A percentile compares a stretch with the other conserved stretches of the same genome.
Evolutionary conservation across 2,797 vertebrate species (phyloP).

Genomic region (Diplodus puntazzo): DNA sequence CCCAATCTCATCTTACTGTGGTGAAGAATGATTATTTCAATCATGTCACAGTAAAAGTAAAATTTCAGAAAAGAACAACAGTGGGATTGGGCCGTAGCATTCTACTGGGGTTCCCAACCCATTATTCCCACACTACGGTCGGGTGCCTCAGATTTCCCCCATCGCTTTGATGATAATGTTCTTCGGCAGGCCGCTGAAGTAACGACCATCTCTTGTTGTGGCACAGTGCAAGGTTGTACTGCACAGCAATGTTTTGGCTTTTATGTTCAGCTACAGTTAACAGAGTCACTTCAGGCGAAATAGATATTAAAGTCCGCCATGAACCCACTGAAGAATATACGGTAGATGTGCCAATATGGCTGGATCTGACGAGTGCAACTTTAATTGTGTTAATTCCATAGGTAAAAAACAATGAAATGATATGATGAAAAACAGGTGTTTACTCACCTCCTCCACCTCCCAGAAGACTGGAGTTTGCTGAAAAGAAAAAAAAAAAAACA

Average conservation of each 20-base stretch:
- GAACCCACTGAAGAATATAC: slow-evolving; percentile 14
- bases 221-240: slow-evolving; percentile 49
- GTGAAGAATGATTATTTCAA: slow-evolving; percentile 83
- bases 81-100: slow-evolving; percentile 53
- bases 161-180: slow-evolving; percentile 77
- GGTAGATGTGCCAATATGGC: slow-evolving; percentile 17
- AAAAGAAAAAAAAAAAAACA: slow-evolving; percentile 70
- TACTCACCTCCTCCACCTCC: slow-evolving; percentile 98
- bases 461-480: slow-evolving; percentile 98
- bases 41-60: slow-evolving; percentile 82
- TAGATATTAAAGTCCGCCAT: slow-evolving; percentile 50
- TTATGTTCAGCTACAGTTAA: slow-evolving; percentile 65
- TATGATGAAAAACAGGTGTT: slow-evolving; percentile 56
- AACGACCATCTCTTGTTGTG: slow-evolving; percentile 71
- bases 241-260: slow-evolving; percentile 60
- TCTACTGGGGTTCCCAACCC: slow-evolving; percentile 58
- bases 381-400: slow-evolving; percentile 51
- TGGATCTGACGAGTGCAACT: slow-evolving; percentile 40
- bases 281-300: slow-evolving; percentile 58
- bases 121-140: slow-evolving; percentile 73
- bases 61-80: slow-evolving; percentile 66
- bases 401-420: slow-evolving; percentile 33
- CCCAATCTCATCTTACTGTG: slow-evolving; percentile 36
- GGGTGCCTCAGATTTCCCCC: slow-evolving; percentile 75
- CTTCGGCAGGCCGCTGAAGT: slow-evolving; percentile 74